Percentiles rank a stretch among this genome's conserved stretches.
These are phyloP conservation scores for Spheniscus mendiculus DNA, from an alignment of 2,113 vertebrate genomes.

Conservation along the genomic window DNA sequence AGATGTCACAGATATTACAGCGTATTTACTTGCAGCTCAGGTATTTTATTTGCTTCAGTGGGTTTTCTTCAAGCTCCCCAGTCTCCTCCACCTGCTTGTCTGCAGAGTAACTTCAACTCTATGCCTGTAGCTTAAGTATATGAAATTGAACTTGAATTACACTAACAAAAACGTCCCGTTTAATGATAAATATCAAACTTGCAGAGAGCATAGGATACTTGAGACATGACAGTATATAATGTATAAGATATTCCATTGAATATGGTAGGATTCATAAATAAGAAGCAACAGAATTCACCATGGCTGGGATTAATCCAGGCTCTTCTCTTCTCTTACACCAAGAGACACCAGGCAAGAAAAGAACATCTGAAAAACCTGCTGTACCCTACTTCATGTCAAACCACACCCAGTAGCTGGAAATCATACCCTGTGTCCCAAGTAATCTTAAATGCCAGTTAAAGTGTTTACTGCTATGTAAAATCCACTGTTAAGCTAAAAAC, in stretches of 20 bases:
- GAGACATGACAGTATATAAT: neutral
- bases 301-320: neutral
- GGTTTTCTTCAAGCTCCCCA: neutral
- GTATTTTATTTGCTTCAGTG: neutral
- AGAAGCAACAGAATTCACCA: neutral
- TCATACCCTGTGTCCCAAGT: neutral
- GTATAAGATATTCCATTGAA: neutral
- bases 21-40: neutral
- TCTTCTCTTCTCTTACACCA: neutral
- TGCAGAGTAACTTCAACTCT: neutral
- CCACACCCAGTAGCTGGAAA: neutral
- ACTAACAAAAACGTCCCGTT: neutral
- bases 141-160: neutral
- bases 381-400: neutral
- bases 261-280: neutral
- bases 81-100: neutral
- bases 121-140: neutral
- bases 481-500: neutral
- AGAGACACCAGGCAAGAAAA: neutral
- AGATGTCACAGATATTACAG: neutral
- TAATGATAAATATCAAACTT: neutral
- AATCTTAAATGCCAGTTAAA: neutral
- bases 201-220: neutral
- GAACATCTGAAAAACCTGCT: neutral
- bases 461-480: neutral